These are phyloP conservation scores for Danio jaintianensis DNA, from an alignment of 2,797 vertebrate genomes.

Conservation along the genomic window DNA sequence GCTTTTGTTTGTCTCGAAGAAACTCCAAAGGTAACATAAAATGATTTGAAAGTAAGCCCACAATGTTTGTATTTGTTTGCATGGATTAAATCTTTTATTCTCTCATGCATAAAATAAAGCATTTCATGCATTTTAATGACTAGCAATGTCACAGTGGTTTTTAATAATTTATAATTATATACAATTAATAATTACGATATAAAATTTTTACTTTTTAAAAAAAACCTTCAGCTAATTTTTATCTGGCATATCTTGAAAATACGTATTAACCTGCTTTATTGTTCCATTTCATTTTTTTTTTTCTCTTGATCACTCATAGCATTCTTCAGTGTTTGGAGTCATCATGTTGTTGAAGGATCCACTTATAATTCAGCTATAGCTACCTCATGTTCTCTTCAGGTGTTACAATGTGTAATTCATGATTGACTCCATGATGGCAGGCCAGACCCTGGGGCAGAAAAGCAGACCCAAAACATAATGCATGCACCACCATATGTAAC, in stretches of 20 bases:
- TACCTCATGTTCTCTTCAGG: conserved; percentile 5
- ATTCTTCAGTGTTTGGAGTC: conserved; percentile 11
- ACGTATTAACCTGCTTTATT: not conserved
- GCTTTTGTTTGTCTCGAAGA: conserved; percentile 3
- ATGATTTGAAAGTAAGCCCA: not conserved
- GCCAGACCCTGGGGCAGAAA: conserved; percentile 14
- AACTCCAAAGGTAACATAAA: not conserved
- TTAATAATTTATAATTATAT: not conserved
- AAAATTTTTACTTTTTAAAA: not conserved
- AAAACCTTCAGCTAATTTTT: too few species aligned
- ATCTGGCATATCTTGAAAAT: too few species aligned
- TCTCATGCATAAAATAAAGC: not conserved
- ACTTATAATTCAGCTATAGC: conserved; percentile 30
- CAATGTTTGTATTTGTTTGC: not conserved
- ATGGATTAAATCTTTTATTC: not conserved
- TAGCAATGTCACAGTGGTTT: not conserved
- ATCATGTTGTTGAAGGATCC: conserved; percentile 1
- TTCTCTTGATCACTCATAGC: not conserved
- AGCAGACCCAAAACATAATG: not conserved
- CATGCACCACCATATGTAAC: not conserved
- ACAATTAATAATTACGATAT: not conserved
- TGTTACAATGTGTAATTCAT: conserved; percentile 31
- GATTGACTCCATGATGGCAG: conserved; percentile 23
- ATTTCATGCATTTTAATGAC: not conserved
- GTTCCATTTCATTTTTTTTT: not conserved